Conservation (phyloP, 2,797 vertebrate species). For the Ceryle rudis region DNA sequence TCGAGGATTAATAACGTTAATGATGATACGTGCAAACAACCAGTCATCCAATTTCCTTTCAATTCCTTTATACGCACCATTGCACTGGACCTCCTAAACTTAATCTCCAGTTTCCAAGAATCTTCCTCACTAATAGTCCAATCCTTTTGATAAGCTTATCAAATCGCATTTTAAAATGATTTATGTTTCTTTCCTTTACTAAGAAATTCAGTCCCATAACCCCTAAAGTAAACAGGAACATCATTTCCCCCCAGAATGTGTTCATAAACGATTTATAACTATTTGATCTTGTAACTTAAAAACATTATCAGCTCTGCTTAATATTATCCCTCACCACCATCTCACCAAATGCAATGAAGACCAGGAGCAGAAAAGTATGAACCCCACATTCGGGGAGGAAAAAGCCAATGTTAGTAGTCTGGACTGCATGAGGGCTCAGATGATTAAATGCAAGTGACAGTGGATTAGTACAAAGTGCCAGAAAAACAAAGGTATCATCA, state of each 20-base stretch:
- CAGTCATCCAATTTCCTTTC: background rate
- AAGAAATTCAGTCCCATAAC: background rate
- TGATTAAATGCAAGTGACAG: background rate
- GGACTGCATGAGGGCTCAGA: background rate
- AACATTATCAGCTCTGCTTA: background rate
- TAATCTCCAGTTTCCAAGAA: constrained; percentile 33
- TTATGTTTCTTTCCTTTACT: background rate
- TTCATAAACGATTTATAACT: background rate
- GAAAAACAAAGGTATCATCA: background rate
- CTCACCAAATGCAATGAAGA: background rate
- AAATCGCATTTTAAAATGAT: background rate
- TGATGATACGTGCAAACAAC: background rate
- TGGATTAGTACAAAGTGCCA: background rate
- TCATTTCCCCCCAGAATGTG: background rate
- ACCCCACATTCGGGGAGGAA: background rate
- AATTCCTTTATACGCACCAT: background rate
- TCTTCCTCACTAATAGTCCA: background rate
- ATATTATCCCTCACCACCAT: background rate
- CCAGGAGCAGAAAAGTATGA: background rate
- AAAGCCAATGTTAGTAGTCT: background rate
- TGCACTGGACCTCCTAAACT: background rate
- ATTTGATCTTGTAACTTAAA: constrained; percentile 8
- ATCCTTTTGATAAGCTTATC: background rate
- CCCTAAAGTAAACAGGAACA: background rate
- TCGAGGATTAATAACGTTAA: background rate